Base-by-base conservation (phyloP, 1,140 invertebrate species). In the Drosophila nigromelanica region DNA sequence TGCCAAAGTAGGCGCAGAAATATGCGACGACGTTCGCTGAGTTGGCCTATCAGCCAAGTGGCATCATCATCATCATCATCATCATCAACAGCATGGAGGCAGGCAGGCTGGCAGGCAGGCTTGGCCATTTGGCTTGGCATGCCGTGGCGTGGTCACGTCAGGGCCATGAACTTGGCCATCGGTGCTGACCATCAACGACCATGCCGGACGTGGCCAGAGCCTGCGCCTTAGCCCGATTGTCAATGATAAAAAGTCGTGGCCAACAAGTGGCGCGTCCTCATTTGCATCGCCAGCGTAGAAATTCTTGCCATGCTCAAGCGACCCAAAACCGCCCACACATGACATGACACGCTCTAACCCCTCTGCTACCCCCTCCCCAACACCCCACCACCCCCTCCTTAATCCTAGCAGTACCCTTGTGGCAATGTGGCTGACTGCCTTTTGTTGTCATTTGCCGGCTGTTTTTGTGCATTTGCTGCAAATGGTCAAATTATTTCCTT, bases 401-500 rank as follows among this genome's bases (percentile, higher is more conserved):
- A 5, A 27, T 6, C 33, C 30, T 47, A 8, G 30, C 60, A 62
- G 59, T 35, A 39, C n/a, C 52, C 55, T 58, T 60, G 51, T 73
- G 62, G 55, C 73, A 33, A 39, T 62, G 58, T 68, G 64, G 55
- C 64, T 67, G 70, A 55, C 73, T 62, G 60, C 48, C 60, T 70
- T 75, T 75, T 70, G 72, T 70, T 77, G 72, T 77, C 71, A 73
- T 72, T 67, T 73, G 72, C 47, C 50, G 40, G 48, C 58, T 73
- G 66, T 70, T 62, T 55, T 77, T 77, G 42, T 70, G 39, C 66
- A 69, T 67, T 69, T 64, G 60, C 76, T 76, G 72, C 74, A 86
- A 86, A 86, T 85, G 83, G 83, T 89, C 83, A 89, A 89, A 89
- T 89, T 89, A 89, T 89, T 89, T 89, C 83, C 83, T 83, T 89